phyloP scores from a whole-genome alignment of 2,113 vertebrate species.

The Willisornis vidua region DNA sequence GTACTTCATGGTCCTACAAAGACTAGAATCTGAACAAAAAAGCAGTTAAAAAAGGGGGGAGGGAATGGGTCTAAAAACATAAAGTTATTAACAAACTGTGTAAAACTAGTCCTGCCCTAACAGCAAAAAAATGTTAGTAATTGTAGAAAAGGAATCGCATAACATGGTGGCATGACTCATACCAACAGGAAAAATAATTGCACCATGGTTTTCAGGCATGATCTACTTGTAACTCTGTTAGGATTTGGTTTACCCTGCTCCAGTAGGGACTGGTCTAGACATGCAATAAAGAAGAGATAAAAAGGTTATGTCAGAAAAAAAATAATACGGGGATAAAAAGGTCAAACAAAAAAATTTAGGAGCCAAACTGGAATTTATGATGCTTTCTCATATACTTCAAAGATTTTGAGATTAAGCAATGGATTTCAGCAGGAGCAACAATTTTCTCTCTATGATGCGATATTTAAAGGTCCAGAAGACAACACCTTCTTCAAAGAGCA shows the following conservation, averaged over 20 bases:
- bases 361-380: neutral
- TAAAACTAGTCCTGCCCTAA: neutral
- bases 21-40: neutral
- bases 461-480: neutral
- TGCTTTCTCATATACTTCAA: neutral
- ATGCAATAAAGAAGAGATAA: neutral
- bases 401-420: neutral
- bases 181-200: neutral
- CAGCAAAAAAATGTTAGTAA: neutral
- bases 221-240: neutral
- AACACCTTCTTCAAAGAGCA: neutral
- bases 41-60: neutral
- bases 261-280: no score
- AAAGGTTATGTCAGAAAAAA: neutral
- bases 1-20: neutral
- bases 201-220: neutral
- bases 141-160: neutral
- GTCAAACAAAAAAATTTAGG: neutral
- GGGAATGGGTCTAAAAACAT: neutral
- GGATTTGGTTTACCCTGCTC: neutral
- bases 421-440: neutral
- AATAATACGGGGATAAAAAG: neutral
- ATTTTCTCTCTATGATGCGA: neutral
- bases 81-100: neutral
- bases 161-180: neutral